Evolutionary conservation across 2,888 invertebrate genomes (phyloP).

Genomic region (Synanthedon vespiformis): DNA sequence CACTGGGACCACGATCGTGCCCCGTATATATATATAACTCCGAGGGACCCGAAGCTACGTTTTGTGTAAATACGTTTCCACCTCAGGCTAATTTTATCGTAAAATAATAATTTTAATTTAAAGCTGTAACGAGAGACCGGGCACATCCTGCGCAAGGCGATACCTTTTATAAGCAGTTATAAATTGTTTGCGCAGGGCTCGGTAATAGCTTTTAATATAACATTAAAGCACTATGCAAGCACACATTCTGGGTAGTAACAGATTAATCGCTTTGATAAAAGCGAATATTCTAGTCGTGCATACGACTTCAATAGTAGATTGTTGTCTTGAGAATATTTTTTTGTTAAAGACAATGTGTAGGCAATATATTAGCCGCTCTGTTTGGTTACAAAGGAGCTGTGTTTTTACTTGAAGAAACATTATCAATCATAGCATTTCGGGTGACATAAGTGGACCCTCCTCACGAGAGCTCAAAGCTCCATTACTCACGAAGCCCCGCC

Average conservation of each 20-base stretch:
- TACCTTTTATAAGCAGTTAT: background rate
- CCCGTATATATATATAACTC: constrained; percentile 9
- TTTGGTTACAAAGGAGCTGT: constrained; percentile 34
- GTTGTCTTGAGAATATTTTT: background rate
- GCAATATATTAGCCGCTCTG: constrained; percentile 22
- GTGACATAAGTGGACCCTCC: constrained; percentile 69
- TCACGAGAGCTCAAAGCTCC: constrained; percentile 60
- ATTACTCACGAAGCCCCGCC: constrained; percentile 64
- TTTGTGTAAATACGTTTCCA: background rate
- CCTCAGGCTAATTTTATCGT: background rate
- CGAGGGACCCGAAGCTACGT: background rate
- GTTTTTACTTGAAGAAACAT: constrained; percentile 55
- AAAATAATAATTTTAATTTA: background rate
- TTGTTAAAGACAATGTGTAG: constrained; percentile 1
- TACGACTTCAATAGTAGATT: background rate
- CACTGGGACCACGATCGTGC: constrained; percentile 17
- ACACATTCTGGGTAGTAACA: background rate
- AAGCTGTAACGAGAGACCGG: background rate
- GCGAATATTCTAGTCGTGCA: background rate
- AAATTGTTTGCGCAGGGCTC: background rate
- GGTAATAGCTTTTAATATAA: background rate
- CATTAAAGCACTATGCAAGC: background rate
- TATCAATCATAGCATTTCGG: constrained; percentile 65
- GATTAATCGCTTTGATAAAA: background rate
- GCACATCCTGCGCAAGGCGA: background rate